Evolutionary conservation across 1,140 invertebrate genomes (phyloP).

Genomic region (Bombyx mandarina): DNA sequence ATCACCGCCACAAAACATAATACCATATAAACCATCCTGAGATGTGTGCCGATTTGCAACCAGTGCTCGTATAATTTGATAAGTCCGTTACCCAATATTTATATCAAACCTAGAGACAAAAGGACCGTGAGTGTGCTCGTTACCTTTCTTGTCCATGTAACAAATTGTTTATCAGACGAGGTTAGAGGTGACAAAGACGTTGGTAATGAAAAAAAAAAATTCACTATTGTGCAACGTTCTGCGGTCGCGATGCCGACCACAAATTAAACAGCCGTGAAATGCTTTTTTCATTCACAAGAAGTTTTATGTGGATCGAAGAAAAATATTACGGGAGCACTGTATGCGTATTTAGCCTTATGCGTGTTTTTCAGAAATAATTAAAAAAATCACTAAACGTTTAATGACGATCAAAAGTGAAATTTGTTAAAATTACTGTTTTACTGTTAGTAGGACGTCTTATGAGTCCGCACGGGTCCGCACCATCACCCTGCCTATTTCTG

Average conservation of each 20-base stretch:
- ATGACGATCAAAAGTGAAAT: no score
- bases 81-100: slow-evolving; percentile 62
- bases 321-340: no score
- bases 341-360: no score
- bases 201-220: slow-evolving; percentile 43
- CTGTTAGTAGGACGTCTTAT: no score
- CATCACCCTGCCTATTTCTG: no score
- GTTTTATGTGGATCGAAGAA: no score
- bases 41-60: slow-evolving; percentile 39
- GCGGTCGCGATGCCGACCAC: slow-evolving; percentile 21
- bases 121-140: slow-evolving; percentile 48
- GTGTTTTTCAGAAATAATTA: no score
- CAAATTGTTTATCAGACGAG: slow-evolving; percentile 57
- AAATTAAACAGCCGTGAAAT: slow-evolving; percentile 31
- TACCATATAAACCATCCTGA: slow-evolving; percentile 42
- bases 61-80: slow-evolving; percentile 56
- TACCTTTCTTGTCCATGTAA: slow-evolving; percentile 63
- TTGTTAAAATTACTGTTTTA: no score
- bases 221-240: slow-evolving; percentile 28
- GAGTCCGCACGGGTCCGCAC: no score
- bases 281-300: slow-evolving; percentile 16
- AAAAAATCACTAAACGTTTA: no score
- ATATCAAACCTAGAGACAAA: slow-evolving; percentile 54
- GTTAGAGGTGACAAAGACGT: slow-evolving; percentile 60
- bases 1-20: slow-evolving; percentile 30